Conservation (phyloP, 2,113 vertebrate species). For the Scophthalmus maximus region DNA sequence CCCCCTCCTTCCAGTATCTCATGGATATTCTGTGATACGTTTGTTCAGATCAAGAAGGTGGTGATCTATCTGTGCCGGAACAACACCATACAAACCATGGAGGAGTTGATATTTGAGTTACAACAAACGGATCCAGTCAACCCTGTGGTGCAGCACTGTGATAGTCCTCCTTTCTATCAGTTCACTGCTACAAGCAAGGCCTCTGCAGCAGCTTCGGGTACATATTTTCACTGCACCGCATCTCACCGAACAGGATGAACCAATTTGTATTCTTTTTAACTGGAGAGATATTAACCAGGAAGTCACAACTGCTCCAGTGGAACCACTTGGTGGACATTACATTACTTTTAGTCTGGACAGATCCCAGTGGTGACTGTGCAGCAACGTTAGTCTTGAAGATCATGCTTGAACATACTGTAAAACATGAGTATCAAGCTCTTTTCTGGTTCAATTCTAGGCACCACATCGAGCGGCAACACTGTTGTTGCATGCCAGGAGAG, state of each 20-base stretch:
- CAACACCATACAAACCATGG: constrained; percentile 97
- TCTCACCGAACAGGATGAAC: neutral
- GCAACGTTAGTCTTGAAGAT: neutral
- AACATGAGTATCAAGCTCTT: neutral
- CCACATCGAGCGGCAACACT: constrained; percentile 95
- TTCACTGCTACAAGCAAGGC: constrained; percentile 92
- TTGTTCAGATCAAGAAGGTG: constrained; percentile 94
- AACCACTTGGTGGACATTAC: constrained; percentile 7
- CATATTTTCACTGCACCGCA: neutral
- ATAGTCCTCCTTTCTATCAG: constrained; percentile 96
- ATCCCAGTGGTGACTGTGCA: constrained; percentile 1
- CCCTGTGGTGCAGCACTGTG: constrained; percentile 94
- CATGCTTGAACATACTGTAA: neutral
- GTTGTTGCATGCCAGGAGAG: constrained; percentile 91
- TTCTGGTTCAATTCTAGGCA: constrained; percentile 81
- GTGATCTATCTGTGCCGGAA: constrained; percentile 95
- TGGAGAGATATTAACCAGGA: neutral
- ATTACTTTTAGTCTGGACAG: constrained; percentile 3
- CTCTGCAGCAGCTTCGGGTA: constrained; percentile 90
- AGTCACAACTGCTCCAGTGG: constrained; percentile 6
- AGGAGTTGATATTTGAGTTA: constrained; percentile 94
- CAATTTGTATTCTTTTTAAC: too few relatives aligned
- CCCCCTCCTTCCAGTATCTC: constrained; percentile 3
- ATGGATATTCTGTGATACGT: neutral
- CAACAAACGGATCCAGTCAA: constrained; percentile 97